These are phyloP conservation scores for Diabrotica balteata DNA, from an alignment of 2,888 invertebrate species.

Conservation along the genomic window DNA sequence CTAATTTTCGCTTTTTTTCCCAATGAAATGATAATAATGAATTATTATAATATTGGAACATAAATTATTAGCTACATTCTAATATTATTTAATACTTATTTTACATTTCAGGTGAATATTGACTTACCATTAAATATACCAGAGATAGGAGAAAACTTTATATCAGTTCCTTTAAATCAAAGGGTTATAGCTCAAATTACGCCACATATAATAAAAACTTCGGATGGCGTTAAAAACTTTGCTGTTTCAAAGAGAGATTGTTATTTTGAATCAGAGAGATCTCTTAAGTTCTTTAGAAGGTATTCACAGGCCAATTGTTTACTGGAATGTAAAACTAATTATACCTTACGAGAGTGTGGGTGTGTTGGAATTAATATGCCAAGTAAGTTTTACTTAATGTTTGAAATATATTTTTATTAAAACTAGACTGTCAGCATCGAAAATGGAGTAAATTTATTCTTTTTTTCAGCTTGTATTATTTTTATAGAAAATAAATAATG, in stretches of 20 bases:
- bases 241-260: conserved; percentile 70
- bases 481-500: too few relatives aligned
- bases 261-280: conserved; percentile 70
- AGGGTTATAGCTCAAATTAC: conserved; percentile 73
- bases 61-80: too few relatives aligned
- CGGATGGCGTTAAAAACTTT: conserved; percentile 68
- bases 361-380: conserved; percentile 70
- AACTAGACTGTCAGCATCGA: too few relatives aligned
- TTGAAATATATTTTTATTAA: too few relatives aligned
- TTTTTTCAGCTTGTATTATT: too few relatives aligned
- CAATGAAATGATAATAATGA: too few relatives aligned
- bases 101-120: conserved; percentile 64
- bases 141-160: conserved; percentile 71
- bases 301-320: conserved; percentile 76
- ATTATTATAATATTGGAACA: too few relatives aligned
- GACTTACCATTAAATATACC: conserved; percentile 75
- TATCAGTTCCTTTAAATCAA: conserved; percentile 71
- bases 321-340: conserved; percentile 73
- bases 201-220: conserved; percentile 75
- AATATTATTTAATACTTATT: neutral
- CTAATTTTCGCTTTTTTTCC: too few relatives aligned
- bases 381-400: conserved; percentile 47
- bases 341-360: conserved; percentile 61
- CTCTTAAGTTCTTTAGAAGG: conserved; percentile 69
- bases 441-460: too few relatives aligned